These are phyloP conservation scores for Tupaia tana DNA, from an alignment of 2,113 vertebrate species.

Conservation along the genomic window DNA sequence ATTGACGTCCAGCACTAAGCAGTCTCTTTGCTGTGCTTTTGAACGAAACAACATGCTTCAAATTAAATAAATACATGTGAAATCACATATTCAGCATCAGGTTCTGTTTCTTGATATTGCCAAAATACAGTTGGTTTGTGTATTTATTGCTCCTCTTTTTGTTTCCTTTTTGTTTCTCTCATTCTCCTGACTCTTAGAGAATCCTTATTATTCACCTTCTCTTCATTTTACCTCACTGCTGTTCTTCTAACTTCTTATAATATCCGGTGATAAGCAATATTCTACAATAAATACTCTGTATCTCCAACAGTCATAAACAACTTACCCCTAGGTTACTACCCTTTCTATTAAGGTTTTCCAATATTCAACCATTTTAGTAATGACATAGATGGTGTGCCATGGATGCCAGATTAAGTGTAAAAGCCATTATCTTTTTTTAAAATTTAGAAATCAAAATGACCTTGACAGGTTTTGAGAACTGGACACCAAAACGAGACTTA, in stretches of 20 bases:
- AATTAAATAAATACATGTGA: slow-evolving; percentile 68
- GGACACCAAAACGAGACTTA: slow-evolving; percentile 32
- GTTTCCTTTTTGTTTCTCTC: slow-evolving; percentile 10
- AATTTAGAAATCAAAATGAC: slow-evolving; percentile 57
- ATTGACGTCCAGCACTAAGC: slow-evolving; percentile 81
- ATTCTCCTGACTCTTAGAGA: neutral
- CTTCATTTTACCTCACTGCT: neutral
- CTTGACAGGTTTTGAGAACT: slow-evolving; percentile 34
- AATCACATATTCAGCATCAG: slow-evolving; percentile 39
- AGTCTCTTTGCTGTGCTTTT: slow-evolving; percentile 70
- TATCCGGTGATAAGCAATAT: neutral
- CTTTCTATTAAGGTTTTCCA: slow-evolving; percentile 35
- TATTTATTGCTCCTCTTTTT: slow-evolving; percentile 21
- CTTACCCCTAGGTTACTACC: neutral
- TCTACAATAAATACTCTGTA: neutral
- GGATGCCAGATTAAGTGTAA: slow-evolving; percentile 1
- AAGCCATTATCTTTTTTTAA: neutral
- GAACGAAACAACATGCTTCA: slow-evolving; percentile 71
- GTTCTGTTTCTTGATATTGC: neutral
- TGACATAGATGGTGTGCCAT: neutral
- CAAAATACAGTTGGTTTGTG: neutral
- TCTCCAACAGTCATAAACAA: neutral
- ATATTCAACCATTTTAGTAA: neutral
- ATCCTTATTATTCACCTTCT: neutral
- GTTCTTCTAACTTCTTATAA: slow-evolving; percentile 36